Percentiles rank a stretch among this genome's conserved stretches.
phyloP scores from a whole-genome alignment of 2,113 vertebrate species.

The Notothenia rossii region DNA sequence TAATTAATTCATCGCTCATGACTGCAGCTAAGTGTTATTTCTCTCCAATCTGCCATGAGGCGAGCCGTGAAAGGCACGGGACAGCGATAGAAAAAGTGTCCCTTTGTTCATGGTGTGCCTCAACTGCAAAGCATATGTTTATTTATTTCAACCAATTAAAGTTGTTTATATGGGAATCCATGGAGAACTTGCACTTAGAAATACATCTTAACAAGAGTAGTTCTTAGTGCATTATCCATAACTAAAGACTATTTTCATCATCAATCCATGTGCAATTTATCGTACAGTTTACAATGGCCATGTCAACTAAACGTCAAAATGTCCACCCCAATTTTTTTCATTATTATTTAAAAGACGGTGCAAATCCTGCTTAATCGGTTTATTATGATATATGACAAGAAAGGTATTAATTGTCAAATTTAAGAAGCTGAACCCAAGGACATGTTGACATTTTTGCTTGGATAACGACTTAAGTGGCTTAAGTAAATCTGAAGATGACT shows the following conservation, averaged over 20 bases:
- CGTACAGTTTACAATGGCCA: neutral
- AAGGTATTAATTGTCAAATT: neutral
- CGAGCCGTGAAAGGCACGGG: neutral
- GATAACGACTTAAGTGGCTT: neutral
- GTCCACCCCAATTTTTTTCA: too few species aligned
- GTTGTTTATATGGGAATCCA: neutral
- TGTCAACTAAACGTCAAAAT: neutral
- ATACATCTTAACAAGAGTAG: neutral
- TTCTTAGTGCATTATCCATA: neutral
- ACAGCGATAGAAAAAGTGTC: neutral
- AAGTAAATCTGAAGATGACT: neutral
- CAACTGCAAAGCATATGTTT: neutral
- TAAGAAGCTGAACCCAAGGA: neutral
- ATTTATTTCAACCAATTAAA: neutral
- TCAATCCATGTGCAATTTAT: neutral
- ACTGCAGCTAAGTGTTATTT: conserved; percentile 31
- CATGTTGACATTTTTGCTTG: neutral
- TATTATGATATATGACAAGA: neutral
- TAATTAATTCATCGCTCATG: conserved; percentile 46
- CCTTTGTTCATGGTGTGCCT: neutral
- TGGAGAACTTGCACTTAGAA: neutral
- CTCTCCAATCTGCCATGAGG: conserved; percentile 25
- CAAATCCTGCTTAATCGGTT: neutral
- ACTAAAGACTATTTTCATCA: neutral
- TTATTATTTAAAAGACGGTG: neutral